Base-by-base conservation (phyloP, 2,888 invertebrate species). In the Eustalomyia histrio region DNA sequence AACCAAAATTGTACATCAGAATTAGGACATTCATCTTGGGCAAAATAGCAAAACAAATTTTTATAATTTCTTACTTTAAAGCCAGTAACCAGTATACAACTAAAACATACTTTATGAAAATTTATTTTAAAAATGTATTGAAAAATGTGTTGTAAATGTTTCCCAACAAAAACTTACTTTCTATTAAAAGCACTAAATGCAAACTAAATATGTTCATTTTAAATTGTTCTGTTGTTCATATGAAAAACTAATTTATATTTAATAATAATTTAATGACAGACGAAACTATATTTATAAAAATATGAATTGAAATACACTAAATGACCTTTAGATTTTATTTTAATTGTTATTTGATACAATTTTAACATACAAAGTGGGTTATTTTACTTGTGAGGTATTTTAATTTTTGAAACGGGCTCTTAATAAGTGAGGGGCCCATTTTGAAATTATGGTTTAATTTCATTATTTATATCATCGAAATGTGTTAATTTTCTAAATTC, bases 1-100 rank as follows among this genome's bases (percentile, higher is more conserved):
- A 94, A 87, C 92, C 93, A 93, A 87, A 93, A 94, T 7, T 92
- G 92, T 2, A 94, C 89, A 83, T 93, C 92, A 74, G 88, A 82
- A 85, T 93, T 93, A 0, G 94, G 94, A 86, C 94, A 94, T 21
- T 83, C 43, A 21, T 84, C 83, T 8, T 84, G 64, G n/a, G 84
- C 86, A 76, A 85, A 84, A 7, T 85, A 60, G 55, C 89, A 88
- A 47, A 18, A 84, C 78, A 18, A 80, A 69, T 18, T 83, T 50
- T 6, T 81, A 68, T 3, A 65, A 73, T 39, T 35, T 33, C 16
- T 24, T 3, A n/a, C 9, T 0, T 1, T 29, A 0, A 5, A 29
- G 10, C 21, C 16, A 53, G 39, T 33, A 33, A 16, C n/a, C 0
- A 18, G 12, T 18, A 50, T 29, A 10, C 50, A 72, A 33, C 35